These are phyloP conservation scores for Muscicapa striata DNA, from an alignment of 2,797 vertebrate genomes.

Conservation along the genomic window DNA sequence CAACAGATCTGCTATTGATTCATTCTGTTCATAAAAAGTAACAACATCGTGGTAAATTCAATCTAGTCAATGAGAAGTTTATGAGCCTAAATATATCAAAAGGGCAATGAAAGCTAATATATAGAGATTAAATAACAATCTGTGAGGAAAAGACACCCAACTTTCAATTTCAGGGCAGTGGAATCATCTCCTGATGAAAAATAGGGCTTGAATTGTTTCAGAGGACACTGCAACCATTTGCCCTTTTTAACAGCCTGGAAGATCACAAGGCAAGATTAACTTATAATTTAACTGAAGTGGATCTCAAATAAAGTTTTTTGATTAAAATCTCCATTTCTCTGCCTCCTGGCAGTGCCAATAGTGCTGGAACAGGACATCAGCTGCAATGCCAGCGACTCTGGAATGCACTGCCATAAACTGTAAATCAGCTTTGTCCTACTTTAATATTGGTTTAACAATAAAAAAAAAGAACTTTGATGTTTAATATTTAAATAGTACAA, in stretches of 20 bases:
- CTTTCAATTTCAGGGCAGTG: background rate
- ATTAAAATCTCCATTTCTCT: constrained; percentile 39
- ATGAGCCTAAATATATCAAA: constrained; percentile 52
- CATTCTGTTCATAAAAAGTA: constrained; percentile 57
- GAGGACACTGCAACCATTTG: background rate
- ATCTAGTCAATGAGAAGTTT: constrained; percentile 42
- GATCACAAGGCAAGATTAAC: constrained; percentile 8
- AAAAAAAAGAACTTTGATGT: constrained; percentile 24
- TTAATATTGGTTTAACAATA: constrained; percentile 38
- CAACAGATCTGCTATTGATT: constrained; percentile 31
- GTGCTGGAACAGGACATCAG: constrained; percentile 39
- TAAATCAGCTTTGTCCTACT: constrained; percentile 24
- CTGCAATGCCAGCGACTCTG: background rate
- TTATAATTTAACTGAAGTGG: background rate
- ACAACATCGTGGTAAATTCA: constrained; percentile 48
- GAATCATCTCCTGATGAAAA: background rate
- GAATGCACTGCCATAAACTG: background rate
- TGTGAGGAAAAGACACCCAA: constrained; percentile 22
- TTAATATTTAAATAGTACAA: constrained; percentile 55
- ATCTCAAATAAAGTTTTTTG: constrained; percentile 13
- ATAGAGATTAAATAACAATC: constrained; percentile 48
- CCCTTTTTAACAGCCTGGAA: background rate
- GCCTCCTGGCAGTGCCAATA: constrained; percentile 3
- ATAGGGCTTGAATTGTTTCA: background rate
- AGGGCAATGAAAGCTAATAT: constrained; percentile 55